These are phyloP conservation scores for Agelas oroides DNA, from an alignment of 37 sponge, comb jelly and placozoan genomes.

Conservation along the genomic window DNA sequence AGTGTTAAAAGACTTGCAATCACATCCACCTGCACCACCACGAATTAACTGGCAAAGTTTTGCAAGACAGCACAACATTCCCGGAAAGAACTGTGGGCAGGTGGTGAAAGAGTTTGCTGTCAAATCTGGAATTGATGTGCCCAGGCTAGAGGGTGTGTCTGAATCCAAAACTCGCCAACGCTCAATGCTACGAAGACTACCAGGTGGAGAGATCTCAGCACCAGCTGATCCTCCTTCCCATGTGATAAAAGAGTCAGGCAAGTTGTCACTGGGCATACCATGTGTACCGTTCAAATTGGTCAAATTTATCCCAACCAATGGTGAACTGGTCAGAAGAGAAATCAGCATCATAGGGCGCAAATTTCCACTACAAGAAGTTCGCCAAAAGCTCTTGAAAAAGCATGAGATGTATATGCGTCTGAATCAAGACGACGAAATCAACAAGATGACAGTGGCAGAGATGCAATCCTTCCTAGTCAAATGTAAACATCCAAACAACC, in stretches of 20 bases:
- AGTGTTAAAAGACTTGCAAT: conserved; percentile 18
- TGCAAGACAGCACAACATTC: too few species aligned
- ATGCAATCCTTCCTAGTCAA: too few species aligned
- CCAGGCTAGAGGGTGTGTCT: conserved; percentile 1
- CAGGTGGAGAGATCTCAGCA: background rate
- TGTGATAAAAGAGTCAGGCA: too few species aligned
- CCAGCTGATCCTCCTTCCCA: too few species aligned
- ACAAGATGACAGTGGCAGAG: conserved; percentile 17
- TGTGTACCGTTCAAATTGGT: too few species aligned
- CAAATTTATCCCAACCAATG: background rate
- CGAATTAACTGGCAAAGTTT: conserved; percentile 23
- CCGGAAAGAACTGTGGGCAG: conserved; percentile 3
- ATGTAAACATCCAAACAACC: background rate
- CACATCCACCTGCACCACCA: background rate
- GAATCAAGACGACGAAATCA: conserved; percentile 24
- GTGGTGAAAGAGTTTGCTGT: conserved; percentile 25
- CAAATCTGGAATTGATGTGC: conserved; percentile 4
- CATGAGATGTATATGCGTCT: conserved; percentile 42
- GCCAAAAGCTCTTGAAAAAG: conserved; percentile 14
- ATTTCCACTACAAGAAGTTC: conserved; percentile 27
- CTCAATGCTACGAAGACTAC: background rate
- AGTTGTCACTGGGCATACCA: too few species aligned
- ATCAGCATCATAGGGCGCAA: conserved; percentile 19
- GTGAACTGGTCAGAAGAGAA: conserved; percentile 19
- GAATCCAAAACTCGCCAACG: background rate